Conservation (phyloP, 2,888 invertebrate genomes). For the Diplolepis rosae region DNA sequence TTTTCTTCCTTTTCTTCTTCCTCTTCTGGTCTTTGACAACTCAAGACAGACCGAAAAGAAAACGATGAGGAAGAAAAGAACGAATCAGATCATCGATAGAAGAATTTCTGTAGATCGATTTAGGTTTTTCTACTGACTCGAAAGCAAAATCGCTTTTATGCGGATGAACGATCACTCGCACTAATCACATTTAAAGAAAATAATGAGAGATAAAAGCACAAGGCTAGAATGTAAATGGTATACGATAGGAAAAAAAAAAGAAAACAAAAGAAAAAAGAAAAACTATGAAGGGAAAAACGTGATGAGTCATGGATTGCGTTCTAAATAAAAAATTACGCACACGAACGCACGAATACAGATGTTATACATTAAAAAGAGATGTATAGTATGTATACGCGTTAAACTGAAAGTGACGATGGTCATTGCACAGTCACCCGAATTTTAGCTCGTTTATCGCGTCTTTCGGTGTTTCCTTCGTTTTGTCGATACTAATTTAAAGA, state of each 20-base stretch:
- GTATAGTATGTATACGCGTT: constrained; percentile 1
- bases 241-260: constrained; percentile 8
- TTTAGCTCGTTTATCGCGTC: constrained; percentile 37
- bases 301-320: background rate
- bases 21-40: background rate
- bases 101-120: constrained; percentile 42
- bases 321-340: background rate
- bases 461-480: constrained; percentile 44
- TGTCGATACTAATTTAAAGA: constrained; percentile 9
- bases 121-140: constrained; percentile 50
- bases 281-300: constrained; percentile 17
- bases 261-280: constrained; percentile 33
- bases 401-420: constrained; percentile 13
- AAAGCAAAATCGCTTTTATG: constrained; percentile 34
- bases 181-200: constrained; percentile 28
- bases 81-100: constrained; percentile 21
- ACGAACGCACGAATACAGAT: background rate
- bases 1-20: constrained; percentile 18
- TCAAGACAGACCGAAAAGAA: constrained; percentile 1
- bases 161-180: constrained; percentile 25
- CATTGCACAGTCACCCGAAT: constrained; percentile 2
- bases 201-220: constrained; percentile 33
- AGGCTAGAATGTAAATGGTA: constrained; percentile 25
- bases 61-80: constrained; percentile 34
- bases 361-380: constrained; percentile 4